Base-by-base conservation (phyloP, 1,140 invertebrate species). In the Akabosia matsudoensis region DNA sequence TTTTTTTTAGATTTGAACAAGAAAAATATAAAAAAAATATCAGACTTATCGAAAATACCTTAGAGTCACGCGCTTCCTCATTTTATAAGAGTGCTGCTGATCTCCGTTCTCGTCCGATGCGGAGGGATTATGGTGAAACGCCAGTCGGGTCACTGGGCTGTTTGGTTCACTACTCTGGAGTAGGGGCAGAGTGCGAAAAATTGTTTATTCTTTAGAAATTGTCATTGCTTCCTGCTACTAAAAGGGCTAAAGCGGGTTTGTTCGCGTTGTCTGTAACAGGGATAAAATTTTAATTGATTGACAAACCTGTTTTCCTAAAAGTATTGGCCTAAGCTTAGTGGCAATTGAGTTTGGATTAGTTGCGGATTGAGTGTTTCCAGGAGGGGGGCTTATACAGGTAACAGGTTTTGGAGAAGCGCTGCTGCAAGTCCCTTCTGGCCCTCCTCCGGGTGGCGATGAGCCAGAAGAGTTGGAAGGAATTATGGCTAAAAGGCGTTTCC, bases 401-500 rank as follows among this genome's bases (percentile, higher is more conserved):
- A 45, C 37, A 45, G 37, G 37, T 45, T 45, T 45, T 18, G 67
- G 34, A 71, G 70, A 28, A 72, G 33, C 70, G 45, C 13, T 72
- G 34, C 13, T 26, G 13, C 0, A 2, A 31, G 13, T 28, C 61
- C 7, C 34, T 30, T 7, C 24, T 31, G 61, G 56, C 31, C 33
- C 33, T 22, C 18, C 56, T 18, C 22, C 24, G 4, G 75, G 67
- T n/a, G 76, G 76, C 33, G 73, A 70, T 1, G 74, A 64, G 1
- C 61, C n/a, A n/a, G 24, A 18, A 10, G 51, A 52, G 13, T 70
- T 22, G 0, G 78, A 78, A 33, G 74, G 73, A 64, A 72, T 87
- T 79, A 89, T 84, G 77, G 87, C 83, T 82, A 87, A 82, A 80
- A 90, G 84, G 79, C 88, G 86, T 84, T 92, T 90, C 82, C 94